Evolutionary conservation across 2,113 vertebrate species (phyloP).

Genomic region (Atractosteus spatula): DNA sequence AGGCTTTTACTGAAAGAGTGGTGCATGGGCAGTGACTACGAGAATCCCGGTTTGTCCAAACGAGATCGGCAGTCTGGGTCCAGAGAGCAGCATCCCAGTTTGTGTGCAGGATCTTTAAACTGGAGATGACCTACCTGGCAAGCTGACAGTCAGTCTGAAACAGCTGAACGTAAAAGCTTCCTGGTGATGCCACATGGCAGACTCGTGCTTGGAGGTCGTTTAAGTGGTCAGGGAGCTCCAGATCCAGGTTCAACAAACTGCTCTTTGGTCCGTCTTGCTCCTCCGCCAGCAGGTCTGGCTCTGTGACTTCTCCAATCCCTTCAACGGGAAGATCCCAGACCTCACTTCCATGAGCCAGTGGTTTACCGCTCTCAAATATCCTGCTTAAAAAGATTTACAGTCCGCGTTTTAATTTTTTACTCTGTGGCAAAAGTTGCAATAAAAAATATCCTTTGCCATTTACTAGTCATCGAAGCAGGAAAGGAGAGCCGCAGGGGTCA

Average conservation of each 20-base stretch:
- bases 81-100: no score
- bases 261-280: constrained; percentile 9
- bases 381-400: not conserved
- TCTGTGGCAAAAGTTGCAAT: no score
- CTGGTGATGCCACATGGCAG: constrained; percentile 78
- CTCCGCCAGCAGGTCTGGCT: not conserved
- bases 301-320: constrained; percentile 9
- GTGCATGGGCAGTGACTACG: no score
- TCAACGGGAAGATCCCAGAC: constrained; percentile 60
- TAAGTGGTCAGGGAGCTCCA: constrained; percentile 39
- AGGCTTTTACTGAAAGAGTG: no score
- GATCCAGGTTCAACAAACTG: constrained; percentile 21
- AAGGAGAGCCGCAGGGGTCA: no score
- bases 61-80: no score
- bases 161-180: constrained; percentile 80
- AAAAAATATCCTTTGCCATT: not conserved
- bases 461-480: no score
- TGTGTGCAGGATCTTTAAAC: no score
- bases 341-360: not conserved
- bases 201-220: constrained; percentile 65
- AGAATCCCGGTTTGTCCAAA: no score
- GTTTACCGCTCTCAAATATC: not conserved
- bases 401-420: no score
- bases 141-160: constrained; percentile 61
- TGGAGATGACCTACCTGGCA: constrained; percentile 65